A percentile compares a stretch with the other conserved stretches of the same genome.
These are phyloP conservation scores for Labeo calbasu DNA, from an alignment of 2,797 vertebrate species.

Conservation along the genomic window DNA sequence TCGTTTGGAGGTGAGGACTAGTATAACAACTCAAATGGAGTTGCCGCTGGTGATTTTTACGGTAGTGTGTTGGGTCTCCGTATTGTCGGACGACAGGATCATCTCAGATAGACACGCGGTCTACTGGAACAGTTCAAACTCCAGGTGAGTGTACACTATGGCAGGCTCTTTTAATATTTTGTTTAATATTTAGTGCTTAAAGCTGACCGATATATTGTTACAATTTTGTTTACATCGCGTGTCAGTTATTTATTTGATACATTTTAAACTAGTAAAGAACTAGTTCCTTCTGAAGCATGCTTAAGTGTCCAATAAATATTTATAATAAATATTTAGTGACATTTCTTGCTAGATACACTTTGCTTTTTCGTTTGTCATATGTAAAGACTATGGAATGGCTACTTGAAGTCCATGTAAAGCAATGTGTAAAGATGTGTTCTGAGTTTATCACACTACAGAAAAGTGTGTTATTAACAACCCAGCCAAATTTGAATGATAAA, in stretches of 20 bases:
- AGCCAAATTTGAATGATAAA: no score
- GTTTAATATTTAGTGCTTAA: not conserved
- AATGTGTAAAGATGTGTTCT: no score
- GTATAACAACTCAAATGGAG: slow-evolving; percentile 71
- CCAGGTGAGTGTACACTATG: slow-evolving; percentile 80
- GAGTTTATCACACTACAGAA: no score
- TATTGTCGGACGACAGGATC: slow-evolving; percentile 92
- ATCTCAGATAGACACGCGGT: slow-evolving; percentile 91
- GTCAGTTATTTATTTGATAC: not conserved
- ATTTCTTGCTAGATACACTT: not conserved
- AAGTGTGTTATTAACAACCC: no score
- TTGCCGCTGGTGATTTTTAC: slow-evolving; percentile 79
- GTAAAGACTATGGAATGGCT: not conserved
- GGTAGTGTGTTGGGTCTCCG: slow-evolving; percentile 84
- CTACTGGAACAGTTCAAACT: slow-evolving; percentile 97
- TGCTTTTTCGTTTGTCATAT: not conserved
- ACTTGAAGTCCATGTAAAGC: not conserved
- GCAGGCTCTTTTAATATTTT: not conserved
- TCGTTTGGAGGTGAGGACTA: slow-evolving; percentile 22
- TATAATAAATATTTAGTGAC: not conserved
- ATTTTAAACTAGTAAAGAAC: not conserved
- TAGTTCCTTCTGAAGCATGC: not conserved
- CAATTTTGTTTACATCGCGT: not conserved
- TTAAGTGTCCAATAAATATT: not conserved
- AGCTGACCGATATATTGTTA: not conserved